Base-by-base conservation (phyloP, 2,888 invertebrate genomes). In the Diaperis boleti region DNA sequence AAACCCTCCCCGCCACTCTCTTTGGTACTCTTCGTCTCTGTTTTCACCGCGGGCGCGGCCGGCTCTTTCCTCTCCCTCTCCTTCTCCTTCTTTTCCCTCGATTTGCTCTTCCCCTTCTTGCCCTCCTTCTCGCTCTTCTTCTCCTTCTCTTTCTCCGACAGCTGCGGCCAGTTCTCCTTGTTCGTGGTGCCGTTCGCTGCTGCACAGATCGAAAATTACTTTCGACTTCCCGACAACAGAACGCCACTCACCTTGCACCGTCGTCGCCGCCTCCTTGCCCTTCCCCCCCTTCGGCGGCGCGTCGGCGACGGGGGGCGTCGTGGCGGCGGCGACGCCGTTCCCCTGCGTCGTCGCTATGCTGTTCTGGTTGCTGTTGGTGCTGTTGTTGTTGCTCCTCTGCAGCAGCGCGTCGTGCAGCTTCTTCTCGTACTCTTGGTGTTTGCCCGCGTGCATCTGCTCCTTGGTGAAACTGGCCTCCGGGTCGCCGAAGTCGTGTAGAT, bases 371-470 rank as follows among this genome's bases (percentile, higher is more conserved):
- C 59, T 62, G 31, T 63, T 68, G 20, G 42, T 55, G 42, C 39
- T 49, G 41, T 41, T 61, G 44, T 52, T 65, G 39, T 52, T 35
- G 68, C 62, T 62, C 11, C 76, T 72, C 35, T 85, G 82, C 74
- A 89, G 82, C 72, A 94, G 84, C 77, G 89, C 87, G 71, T 94
- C 92, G 82, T 95, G 92, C 69, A 97, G 86, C 81, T 94, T 93
- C 78, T 93, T 91, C 83, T 98, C 98, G 83, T 96, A 98, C 80
- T 97, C 97, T 80, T 96, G 95, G 83, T 98, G 98, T 83, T 96
- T 94, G 54, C 97, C 97, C 78, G 95, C 94, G 83, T 99, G 98
- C 98, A 99, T 99, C 84, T 99, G 97, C 81, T 96, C 96, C 84
- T 96, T 96, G 22, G 96, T 96, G 82, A 96, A 96, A 79, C 94